Conservation (phyloP, 2,113 vertebrate species). For the Madoqua kirkii region DNA sequence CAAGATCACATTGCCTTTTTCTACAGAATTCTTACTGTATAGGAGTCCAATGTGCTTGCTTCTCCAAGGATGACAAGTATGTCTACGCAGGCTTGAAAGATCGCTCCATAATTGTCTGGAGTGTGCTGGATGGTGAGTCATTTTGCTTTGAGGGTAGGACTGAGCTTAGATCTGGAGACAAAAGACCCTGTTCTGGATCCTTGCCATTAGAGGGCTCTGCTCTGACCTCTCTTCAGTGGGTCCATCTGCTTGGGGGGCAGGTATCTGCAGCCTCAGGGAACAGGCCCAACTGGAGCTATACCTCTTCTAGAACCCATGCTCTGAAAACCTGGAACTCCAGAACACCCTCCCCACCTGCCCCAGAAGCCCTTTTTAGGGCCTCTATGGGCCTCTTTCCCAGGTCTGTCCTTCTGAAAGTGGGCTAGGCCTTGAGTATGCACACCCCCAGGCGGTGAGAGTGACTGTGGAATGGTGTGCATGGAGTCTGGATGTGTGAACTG, state of each 20-base stretch:
- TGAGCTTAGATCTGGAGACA: not conserved
- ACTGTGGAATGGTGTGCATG: not conserved
- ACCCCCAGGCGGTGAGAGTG: not conserved
- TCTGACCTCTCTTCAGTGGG: not conserved
- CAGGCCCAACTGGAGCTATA: not conserved
- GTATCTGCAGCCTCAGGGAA: not conserved
- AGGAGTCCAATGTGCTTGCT: constrained; percentile 83
- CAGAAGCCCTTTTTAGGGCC: not conserved
- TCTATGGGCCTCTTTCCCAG: not conserved
- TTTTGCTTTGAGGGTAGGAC: not conserved
- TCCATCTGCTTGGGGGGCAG: not conserved
- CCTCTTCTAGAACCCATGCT: not conserved
- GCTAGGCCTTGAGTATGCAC: accelerated
- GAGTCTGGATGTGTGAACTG: not conserved
- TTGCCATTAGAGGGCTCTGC: too few relatives aligned
- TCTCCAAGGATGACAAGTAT: constrained; percentile 82
- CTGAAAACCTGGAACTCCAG: not conserved
- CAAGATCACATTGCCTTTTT: not conserved
- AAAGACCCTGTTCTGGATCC: not conserved
- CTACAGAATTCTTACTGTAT: constrained; percentile 80
- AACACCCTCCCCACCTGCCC: not conserved
- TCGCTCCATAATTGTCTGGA: constrained; percentile 84
- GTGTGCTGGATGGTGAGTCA: constrained; percentile 77
- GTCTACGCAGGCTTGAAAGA: constrained; percentile 82
- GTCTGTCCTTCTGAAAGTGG: not conserved